Percentiles rank a stretch among this genome's conserved stretches.
These are phyloP conservation scores for Stegophylla sp. DNA, from an alignment of 2,888 invertebrate species.

Conservation along the genomic window DNA sequence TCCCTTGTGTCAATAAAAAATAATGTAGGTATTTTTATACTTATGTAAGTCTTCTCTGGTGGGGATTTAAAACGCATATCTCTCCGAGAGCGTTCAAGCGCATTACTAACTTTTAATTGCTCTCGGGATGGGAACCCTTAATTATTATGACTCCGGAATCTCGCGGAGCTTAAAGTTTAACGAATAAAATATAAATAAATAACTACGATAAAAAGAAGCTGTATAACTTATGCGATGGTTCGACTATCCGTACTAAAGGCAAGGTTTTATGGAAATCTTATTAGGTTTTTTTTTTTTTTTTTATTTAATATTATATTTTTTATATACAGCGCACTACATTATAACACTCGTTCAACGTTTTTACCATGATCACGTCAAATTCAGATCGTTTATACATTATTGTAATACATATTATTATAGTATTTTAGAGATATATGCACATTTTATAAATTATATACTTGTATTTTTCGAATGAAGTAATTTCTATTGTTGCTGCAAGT, in stretches of 20 bases:
- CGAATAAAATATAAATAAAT: conserved; percentile 23
- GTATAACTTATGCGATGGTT: not conserved
- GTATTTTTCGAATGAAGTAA: no score
- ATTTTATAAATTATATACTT: no score
- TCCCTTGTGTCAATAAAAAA: not conserved
- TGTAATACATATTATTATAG: no score
- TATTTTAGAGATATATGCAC: no score
- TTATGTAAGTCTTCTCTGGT: not conserved
- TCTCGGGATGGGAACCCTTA: not conserved
- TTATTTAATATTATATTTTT: no score
- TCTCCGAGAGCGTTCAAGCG: conserved; percentile 32
- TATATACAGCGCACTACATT: not conserved
- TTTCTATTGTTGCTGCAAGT: no score
- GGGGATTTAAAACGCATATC: conserved; percentile 16
- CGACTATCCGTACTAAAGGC: not conserved
- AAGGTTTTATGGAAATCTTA: not conserved
- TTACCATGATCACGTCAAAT: no score
- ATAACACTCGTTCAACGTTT: no score
- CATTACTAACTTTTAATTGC: conserved; percentile 44
- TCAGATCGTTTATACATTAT: no score
- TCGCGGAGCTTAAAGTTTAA: conserved; percentile 8
- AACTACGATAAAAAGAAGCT: not conserved
- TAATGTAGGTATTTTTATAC: not conserved
- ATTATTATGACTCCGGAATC: conserved; percentile 33
- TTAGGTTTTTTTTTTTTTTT: conserved; percentile 17